Conservation (phyloP, 2,113 vertebrate genomes). For the Rhea americana region DNA sequence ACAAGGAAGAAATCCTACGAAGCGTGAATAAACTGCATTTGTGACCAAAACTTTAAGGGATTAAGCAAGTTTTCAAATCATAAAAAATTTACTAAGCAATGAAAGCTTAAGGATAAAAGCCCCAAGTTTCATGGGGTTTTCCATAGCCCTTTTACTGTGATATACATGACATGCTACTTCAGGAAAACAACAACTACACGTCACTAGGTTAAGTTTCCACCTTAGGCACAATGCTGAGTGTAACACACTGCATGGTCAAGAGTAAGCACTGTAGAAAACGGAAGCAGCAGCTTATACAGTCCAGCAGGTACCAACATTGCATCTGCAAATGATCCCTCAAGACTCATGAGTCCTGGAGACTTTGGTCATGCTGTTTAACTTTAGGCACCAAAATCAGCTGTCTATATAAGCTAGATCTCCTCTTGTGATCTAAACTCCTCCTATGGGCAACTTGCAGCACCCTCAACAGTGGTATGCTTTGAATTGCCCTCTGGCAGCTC, state of each 20-base stretch:
- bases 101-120: neutral
- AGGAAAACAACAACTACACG: neutral
- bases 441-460: neutral
- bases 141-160: neutral
- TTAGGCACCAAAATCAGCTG: neutral
- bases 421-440: neutral
- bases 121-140: neutral
- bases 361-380: neutral
- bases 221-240: too few relatives aligned
- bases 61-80: neutral
- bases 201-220: neutral
- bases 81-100: neutral
- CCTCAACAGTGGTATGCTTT: neutral
- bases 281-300: neutral
- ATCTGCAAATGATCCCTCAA: neutral
- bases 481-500: neutral
- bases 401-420: neutral
- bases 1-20: neutral
- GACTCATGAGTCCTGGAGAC: neutral
- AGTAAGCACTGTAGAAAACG: rapidly evolving
- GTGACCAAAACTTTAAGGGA: neutral
- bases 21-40: neutral
- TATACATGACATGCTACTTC: neutral
- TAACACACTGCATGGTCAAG: neutral
- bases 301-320: neutral